Evolutionary conservation across 1,140 invertebrate species (phyloP).

Genomic region (Dreissena rostriformis): DNA sequence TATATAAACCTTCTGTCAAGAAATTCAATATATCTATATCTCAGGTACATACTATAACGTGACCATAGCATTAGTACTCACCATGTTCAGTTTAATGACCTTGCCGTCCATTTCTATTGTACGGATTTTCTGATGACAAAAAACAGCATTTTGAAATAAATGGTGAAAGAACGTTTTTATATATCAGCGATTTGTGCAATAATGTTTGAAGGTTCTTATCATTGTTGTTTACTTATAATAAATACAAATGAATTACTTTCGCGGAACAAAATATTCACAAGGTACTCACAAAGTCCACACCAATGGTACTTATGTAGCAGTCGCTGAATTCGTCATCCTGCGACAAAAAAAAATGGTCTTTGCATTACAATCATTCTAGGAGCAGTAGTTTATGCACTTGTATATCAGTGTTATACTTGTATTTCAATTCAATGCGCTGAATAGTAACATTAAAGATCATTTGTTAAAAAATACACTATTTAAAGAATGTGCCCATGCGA

Average conservation of each 20-base stretch:
- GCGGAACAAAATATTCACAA: neutral
- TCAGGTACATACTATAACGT: no score
- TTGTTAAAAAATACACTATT: no score
- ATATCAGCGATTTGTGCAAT: neutral
- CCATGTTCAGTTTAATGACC: constrained; percentile 99
- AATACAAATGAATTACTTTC: neutral
- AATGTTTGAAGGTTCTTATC: neutral
- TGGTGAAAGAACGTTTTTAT: neutral
- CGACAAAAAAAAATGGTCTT: constrained; percentile 72
- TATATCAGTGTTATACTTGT: no score
- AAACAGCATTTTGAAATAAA: constrained; percentile 60
- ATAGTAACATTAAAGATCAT: no score
- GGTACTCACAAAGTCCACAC: constrained; percentile 97
- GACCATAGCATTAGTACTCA: constrained; percentile 80
- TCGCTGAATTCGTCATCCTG: constrained; percentile 99
- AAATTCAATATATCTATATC: no score
- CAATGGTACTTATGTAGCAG: constrained; percentile 99
- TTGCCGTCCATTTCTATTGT: constrained; percentile 99
- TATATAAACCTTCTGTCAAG: no score
- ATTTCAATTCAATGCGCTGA: no score
- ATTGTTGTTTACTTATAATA: neutral
- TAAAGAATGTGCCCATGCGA: no score
- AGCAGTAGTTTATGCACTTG: no score
- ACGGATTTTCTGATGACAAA: constrained; percentile 94
- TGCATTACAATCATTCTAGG: no score